A percentile compares a stretch with the other conserved stretches of the same genome.
phyloP scores from a whole-genome alignment of 2,113 vertebrate genomes.

The Eulacestoma nigropectus region DNA sequence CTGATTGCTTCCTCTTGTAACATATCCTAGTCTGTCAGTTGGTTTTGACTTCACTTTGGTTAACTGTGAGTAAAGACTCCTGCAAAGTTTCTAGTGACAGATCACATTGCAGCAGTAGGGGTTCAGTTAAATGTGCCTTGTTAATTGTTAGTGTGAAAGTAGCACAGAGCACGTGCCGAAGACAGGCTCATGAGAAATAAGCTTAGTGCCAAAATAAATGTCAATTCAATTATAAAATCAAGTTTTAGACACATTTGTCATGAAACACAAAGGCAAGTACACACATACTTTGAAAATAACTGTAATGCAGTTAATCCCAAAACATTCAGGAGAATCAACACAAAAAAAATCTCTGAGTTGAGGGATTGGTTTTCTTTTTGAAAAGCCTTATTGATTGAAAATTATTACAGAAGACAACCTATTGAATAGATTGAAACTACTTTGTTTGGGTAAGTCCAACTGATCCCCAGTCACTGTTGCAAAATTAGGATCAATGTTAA shows the following conservation, averaged over 20 bases:
- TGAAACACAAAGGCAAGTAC: neutral
- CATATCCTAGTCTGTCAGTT: neutral
- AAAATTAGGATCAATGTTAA: neutral
- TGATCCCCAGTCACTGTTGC: neutral
- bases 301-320: neutral
- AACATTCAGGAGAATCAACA: neutral
- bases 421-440: neutral
- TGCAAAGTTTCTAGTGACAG: slow-evolving; percentile 37
- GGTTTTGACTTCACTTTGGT: slow-evolving; percentile 14
- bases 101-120: slow-evolving; percentile 36
- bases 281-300: neutral
- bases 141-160: slow-evolving; percentile 61
- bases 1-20: neutral
- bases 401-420: neutral
- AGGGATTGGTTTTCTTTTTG: neutral
- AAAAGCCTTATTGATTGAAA: neutral
- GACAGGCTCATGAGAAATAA: slow-evolving; percentile 40
- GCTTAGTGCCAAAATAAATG: slow-evolving; percentile 57
- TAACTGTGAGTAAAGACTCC: slow-evolving; percentile 42
- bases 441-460: neutral
- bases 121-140: slow-evolving; percentile 55
- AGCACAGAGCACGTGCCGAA: slow-evolving; percentile 46
- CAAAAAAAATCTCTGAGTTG: neutral
- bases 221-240: slow-evolving; percentile 37
- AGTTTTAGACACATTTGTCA: slow-evolving; percentile 53